Conservation (phyloP, 2,113 vertebrate species). For the Anoplopoma fimbria region DNA sequence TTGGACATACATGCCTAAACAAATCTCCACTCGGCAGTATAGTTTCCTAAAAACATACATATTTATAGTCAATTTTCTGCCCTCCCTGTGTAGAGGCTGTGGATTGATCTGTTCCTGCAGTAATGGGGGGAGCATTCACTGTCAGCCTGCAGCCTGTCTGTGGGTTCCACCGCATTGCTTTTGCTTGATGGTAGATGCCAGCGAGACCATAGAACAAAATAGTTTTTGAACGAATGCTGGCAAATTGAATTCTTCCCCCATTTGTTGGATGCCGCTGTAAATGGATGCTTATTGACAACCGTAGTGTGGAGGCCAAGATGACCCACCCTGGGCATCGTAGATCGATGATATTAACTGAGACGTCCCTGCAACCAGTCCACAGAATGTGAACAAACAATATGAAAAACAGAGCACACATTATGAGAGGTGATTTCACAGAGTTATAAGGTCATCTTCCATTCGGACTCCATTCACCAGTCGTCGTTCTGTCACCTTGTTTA, state of each 20-base stretch:
- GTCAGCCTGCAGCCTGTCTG: conserved; percentile 66
- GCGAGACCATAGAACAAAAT: conserved; percentile 68
- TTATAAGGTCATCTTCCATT: not conserved
- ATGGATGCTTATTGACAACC: conserved; percentile 75
- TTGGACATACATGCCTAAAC: conserved; percentile 23
- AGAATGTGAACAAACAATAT: conserved; percentile 35
- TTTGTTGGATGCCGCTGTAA: conserved; percentile 71
- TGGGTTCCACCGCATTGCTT: conserved; percentile 77
- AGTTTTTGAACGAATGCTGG: conserved; percentile 78
- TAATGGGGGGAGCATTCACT: conserved; percentile 49
- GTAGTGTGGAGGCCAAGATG: conserved; percentile 43
- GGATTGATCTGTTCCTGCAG: conserved; percentile 64
- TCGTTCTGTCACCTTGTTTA: conserved; percentile 37
- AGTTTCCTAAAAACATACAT: conserved; percentile 47
- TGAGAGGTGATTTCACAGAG: not conserved
- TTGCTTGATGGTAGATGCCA: conserved; percentile 76
- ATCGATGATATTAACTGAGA: conserved; percentile 72
- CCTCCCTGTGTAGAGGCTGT: conserved; percentile 10
- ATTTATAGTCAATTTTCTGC: conserved; percentile 45
- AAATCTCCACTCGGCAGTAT: conserved; percentile 38
- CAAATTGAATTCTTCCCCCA: conserved; percentile 81
- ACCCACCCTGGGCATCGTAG: conserved; percentile 48
- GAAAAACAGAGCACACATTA: not conserved
- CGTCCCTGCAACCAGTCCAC: conserved; percentile 11
- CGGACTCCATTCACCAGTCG: not conserved